Evolutionary conservation across 2,888 invertebrate genomes (phyloP), one percentile per base, ranked within the genome.

Genomic region (Chrysodeixis includens): DNA sequence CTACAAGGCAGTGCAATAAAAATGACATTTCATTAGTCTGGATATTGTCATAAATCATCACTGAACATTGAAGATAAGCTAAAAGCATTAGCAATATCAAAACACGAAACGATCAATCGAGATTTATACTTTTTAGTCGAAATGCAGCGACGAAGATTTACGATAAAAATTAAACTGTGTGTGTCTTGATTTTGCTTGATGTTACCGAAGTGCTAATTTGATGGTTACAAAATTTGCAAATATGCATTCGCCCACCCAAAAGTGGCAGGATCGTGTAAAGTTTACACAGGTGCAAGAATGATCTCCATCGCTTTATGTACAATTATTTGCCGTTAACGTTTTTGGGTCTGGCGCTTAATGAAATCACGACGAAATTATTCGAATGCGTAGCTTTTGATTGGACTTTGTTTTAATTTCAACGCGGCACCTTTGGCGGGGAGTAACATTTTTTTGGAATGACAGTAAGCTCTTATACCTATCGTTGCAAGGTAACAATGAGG

Each of bases 221-320:
- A 81, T 87, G 89, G 86, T 85, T 83, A 83, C 79, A 77, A 83
- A 84, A 83, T 78, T 87, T 89, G 89, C 88, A 91, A 91, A 92
- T 88, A 91, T 93, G 92, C 93, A 93, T 69, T 88, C 87, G 87
- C 89, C 92, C 86, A 92, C 90, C 88, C 86, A 85, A 83, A 76
- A 81, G 81, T 84, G 83, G 82, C 83, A 74, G 81, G 76, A 79
- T 72, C 75, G 74, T 73, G 83, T 79, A 84, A 88, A 83, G 84
- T 93, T 93, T 89, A 85, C 77, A 88, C 92, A 93, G 90, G 88
- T 93, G 93, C 92, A 92, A 77, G 85, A 77, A 76, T 74, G 78
- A 82, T 76, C 71, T 76, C 72, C 76, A 79, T 73, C 68, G 69
- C 70, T 81, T 79, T 85, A 86, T 88, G 83, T 91, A 91, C 91